Evolutionary conservation across 2,113 vertebrate genomes (phyloP), one percentile per base, ranked within the genome.

Genomic region (Melierax canorus): DNA sequence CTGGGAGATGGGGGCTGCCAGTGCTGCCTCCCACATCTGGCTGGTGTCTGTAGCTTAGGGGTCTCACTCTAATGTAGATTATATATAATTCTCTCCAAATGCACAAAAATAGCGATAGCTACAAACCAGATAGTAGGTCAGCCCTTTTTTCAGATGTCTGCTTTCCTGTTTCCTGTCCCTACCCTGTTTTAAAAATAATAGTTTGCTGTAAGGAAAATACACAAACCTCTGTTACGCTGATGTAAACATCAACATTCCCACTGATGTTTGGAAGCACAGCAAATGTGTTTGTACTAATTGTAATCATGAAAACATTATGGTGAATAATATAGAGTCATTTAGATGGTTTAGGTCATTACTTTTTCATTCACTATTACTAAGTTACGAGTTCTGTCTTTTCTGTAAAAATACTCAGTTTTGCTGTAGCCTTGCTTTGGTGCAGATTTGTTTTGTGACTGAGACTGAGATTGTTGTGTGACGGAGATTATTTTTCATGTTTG

Each of bases 81-180:
- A 48, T 60, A 8, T 39, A 5, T 39, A 21, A 82, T 78, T 90
- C 3, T 90, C 21, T 62, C 29, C 7, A 58, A 75, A 83, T n/a
- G 46, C 11, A 27, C 50, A 64, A 75, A 82, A 94, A 64, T 16
- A 79, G n/a, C 3, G 0, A 12, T 55, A 48, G 29, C n/a, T 71
- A 11, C n/a, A 84, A 84, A 36, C 3, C 60, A 74, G 34, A 19
- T 13, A 86, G n/a, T 32, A 71, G 38, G 51, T 81, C 39, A 64
- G 4, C 3, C 21, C 15, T 20, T 26, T 32, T 85, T 88, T 79
- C 51, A 36, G 27, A 43, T 56, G 14, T n/a, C 20, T 59, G 66
- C 67, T 86, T 93, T 86, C 82, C 81, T 91, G 92, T 96, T 96
- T 85, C 84, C 63, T 97, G 32, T 69, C 91, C 81, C 41, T 79